Base-by-base conservation (phyloP, 2,113 vertebrate species). In the Tricholaema leucomelas region DNA sequence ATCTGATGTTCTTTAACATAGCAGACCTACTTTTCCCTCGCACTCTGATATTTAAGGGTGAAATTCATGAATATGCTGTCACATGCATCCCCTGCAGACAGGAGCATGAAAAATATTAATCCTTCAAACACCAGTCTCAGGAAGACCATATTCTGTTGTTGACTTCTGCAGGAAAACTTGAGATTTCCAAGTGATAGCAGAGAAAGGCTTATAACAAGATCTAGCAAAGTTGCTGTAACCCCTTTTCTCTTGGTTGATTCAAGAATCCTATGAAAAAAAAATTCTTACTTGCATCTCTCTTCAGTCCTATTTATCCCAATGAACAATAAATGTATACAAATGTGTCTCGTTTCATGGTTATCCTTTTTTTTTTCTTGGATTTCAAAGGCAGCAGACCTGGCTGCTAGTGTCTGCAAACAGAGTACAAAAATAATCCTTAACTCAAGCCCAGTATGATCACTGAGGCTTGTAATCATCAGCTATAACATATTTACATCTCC, bases 401-500 rank as follows among this genome's bases (percentile, higher is more conserved):
- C 80, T 86, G 66, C 27, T 59, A 55, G 55, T 52, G 8, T 72
- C 77, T 82, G 59, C 30, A 96, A 84, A 91, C 27, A 27, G 21
- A 92, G 40, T 91, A 63, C 36, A 80, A 85, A 95, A 91, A 93
- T 52, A 89, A 83, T 14, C 8, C 50, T 90, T 92, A 82, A 91
- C 94, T 91, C 87, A 93, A 85, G 8, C 74, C 58, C 35, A 67
- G 44, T 50, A 61, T 84, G 69, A 85, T 94, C 85, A 84, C 61
- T 82, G 86, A 95, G n/a, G 69, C 80, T 92, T 96, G 54, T 79
- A 93, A 78, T 67, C 61, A 74, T 81, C 85, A 90, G 69, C 73
- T 88, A 44, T 73, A 82, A 88, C 91, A 96, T 94, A 94, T 96
- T 91, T 95, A 85, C 82, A 85, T 92, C 90, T 96, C 46, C 88